phyloP scores from a whole-genome alignment of 2,888 invertebrate genomes.

The Hirtodrosophila duncani region DNA sequence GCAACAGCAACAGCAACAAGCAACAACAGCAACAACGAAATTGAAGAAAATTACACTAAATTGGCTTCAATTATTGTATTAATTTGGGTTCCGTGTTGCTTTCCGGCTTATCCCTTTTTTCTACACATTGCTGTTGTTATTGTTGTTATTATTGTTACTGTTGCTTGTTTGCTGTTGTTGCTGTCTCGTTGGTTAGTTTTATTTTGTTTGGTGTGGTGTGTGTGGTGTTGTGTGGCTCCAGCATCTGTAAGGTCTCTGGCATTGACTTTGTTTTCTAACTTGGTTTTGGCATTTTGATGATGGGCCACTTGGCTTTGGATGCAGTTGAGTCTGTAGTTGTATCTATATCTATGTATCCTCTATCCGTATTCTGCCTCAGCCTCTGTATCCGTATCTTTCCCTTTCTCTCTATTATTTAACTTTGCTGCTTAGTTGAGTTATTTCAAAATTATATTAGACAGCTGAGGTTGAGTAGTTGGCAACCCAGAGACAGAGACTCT shows the following conservation, averaged over 20 bases:
- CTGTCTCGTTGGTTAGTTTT: slow-evolving; percentile 32
- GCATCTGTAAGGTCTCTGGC: slow-evolving; percentile 37
- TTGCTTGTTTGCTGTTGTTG: slow-evolving; percentile 5
- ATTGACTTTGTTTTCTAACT: slow-evolving; percentile 66
- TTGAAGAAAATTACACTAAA: slow-evolving; percentile 77
- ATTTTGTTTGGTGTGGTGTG: slow-evolving; percentile 6
- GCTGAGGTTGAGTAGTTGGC: slow-evolving; percentile 7
- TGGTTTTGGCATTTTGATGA: slow-evolving; percentile 59
- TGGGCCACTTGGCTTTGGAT: slow-evolving; percentile 53
- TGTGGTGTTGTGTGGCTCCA: slow-evolving; percentile 17
- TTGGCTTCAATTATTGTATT: slow-evolving; percentile 78
- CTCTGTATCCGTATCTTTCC: no score
- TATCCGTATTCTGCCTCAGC: no score
- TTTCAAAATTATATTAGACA: slow-evolving; percentile 68
- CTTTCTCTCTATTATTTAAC: no score
- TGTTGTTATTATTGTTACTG: slow-evolving; percentile 10
- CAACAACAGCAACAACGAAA: slow-evolving; percentile 56
- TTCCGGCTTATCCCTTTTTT: slow-evolving; percentile 75
- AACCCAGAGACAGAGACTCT: slow-evolving; percentile 6
- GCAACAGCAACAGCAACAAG: slow-evolving; percentile 22
- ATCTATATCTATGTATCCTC: no score
- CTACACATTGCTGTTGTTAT: slow-evolving; percentile 18
- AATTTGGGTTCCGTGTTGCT: slow-evolving; percentile 77
- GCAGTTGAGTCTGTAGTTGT: no score
- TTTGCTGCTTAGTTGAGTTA: slow-evolving; percentile 62